A percentile compares a stretch with the other conserved stretches of the same genome.
phyloP scores from a whole-genome alignment of 2,113 vertebrate species.

The Diphyllodes magnificus region DNA sequence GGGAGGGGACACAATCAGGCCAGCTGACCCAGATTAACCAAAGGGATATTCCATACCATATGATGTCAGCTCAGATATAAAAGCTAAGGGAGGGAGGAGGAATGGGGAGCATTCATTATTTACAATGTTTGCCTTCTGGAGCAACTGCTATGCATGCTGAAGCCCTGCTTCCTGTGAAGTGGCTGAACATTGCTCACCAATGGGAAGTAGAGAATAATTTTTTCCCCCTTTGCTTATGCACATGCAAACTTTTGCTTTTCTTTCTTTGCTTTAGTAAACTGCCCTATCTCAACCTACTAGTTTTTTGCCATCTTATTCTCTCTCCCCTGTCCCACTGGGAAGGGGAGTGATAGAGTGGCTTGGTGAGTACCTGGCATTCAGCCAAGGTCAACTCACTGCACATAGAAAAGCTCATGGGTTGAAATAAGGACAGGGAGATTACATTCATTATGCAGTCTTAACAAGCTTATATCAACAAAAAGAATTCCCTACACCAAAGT shows the following conservation, averaged over 20 bases:
- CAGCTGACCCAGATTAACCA: background rate
- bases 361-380: background rate
- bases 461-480: background rate
- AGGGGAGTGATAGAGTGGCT: background rate
- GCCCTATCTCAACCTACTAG: background rate
- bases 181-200: background rate
- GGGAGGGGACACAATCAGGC: background rate
- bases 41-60: background rate
- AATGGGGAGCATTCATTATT: background rate
- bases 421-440: background rate
- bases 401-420: background rate
- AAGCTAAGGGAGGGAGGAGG: background rate
- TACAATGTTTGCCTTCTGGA: background rate
- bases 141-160: background rate
- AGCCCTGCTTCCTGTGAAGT: background rate
- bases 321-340: background rate
- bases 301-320: background rate
- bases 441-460: background rate
- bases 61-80: background rate
- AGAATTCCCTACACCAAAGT: background rate
- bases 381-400: too few relatives aligned
- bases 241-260: too few relatives aligned
- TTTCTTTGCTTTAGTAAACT: background rate
- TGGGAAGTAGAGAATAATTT: background rate
- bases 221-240: background rate